Percentiles rank a stretch among this genome's conserved stretches.
These are phyloP conservation scores for Cynoglossus semilaevis DNA, from an alignment of 2,113 vertebrate species.

Conservation along the genomic window DNA sequence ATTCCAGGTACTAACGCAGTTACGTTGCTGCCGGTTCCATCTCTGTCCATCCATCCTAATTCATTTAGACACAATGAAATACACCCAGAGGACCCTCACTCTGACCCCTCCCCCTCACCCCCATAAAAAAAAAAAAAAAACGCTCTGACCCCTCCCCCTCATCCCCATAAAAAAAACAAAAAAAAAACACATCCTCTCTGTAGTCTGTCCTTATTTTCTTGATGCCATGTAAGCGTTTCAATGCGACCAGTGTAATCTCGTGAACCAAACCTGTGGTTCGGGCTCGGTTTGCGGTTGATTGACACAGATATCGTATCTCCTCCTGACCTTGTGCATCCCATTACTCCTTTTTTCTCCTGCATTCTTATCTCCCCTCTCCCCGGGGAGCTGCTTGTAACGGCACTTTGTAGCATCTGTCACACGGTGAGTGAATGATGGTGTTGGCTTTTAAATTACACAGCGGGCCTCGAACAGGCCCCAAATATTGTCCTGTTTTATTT, in stretches of 20 bases:
- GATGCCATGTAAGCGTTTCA: neutral
- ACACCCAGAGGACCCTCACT: conserved; percentile 38
- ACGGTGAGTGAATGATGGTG: conserved; percentile 36
- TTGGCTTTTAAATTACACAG: conserved; percentile 31
- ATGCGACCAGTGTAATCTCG: neutral
- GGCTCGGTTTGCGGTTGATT: conserved; percentile 1
- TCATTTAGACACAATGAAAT: conserved; percentile 56
- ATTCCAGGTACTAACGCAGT: conserved; percentile 71
- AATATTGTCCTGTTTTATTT: conserved; percentile 5
- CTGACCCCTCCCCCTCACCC: conserved; percentile 7
- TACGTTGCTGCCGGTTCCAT: conserved; percentile 48
- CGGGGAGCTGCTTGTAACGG: conserved; percentile 32
- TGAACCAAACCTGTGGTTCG: conserved; percentile 4
- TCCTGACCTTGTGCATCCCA: conserved; percentile 20
- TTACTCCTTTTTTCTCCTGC: conserved; percentile 13
- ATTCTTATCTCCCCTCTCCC: conserved; percentile 28
- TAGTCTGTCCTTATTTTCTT: neutral
- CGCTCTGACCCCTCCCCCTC: conserved; percentile 11
- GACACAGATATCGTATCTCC: conserved; percentile 24
- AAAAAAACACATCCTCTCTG: conserved; percentile 25
- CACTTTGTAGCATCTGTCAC: conserved; percentile 55
- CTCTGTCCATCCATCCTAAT: conserved; percentile 68
- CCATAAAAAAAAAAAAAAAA: too few species aligned
- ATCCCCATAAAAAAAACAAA: too few species aligned
- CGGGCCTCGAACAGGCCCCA: conserved; percentile 2